Evolutionary conservation across 2,797 vertebrate genomes (phyloP).

Genomic region (Myiotriccus ornatus): DNA sequence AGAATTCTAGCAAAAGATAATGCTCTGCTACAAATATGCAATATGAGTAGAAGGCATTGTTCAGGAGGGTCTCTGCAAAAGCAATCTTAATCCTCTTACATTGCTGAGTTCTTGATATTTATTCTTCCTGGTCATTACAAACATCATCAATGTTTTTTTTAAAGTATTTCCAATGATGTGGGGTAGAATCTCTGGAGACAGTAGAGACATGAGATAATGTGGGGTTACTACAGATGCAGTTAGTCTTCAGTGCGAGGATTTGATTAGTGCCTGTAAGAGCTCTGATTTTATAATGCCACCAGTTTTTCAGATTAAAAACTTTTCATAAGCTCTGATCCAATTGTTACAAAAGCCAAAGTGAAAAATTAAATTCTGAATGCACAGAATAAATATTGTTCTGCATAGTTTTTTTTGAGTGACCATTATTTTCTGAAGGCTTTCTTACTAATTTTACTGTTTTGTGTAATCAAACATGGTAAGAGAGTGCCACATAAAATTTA

Average conservation of each 20-base stretch:
- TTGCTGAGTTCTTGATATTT: neutral
- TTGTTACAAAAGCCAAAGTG: neutral
- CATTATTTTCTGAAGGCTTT: neutral
- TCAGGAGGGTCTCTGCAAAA: neutral
- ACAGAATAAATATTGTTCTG: neutral
- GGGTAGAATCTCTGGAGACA: neutral
- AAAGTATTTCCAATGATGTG: neutral
- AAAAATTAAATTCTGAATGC: neutral
- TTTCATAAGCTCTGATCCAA: neutral
- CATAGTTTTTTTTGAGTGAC: neutral
- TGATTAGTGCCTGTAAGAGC: neutral
- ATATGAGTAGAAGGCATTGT: neutral
- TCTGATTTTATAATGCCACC: neutral
- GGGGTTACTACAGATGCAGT: neutral
- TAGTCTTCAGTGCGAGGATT: neutral
- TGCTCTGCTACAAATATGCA: slow-evolving; percentile 8
- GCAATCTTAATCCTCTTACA: neutral
- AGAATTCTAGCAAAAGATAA: slow-evolving; percentile 18
- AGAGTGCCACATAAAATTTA: neutral
- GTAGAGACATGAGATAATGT: neutral
- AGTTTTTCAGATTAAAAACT: neutral
- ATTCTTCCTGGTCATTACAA: neutral
- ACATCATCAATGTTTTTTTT: neutral
- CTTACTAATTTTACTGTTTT: neutral
- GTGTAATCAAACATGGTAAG: neutral